Conservation (phyloP, 23 tunicate genomes). For the Trididemnum clinides region DNA sequence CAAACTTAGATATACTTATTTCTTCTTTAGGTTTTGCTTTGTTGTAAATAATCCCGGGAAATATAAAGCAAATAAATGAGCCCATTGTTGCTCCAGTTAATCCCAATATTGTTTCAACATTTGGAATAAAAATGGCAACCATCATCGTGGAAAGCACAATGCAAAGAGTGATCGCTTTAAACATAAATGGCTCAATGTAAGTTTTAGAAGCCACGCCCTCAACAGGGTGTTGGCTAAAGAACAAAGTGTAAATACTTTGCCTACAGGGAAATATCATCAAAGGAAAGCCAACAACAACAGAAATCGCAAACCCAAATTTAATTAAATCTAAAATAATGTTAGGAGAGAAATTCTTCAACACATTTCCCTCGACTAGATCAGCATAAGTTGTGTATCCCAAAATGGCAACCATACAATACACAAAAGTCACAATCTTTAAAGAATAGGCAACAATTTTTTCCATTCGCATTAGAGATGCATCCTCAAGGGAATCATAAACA, state of each 20-base stretch:
- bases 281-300: slow-evolving; percentile 98
- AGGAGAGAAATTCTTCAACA: slow-evolving; percentile 72
- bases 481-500: slow-evolving; percentile 87
- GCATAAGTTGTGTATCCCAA: slow-evolving; percentile 77
- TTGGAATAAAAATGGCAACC: slow-evolving; percentile 86
- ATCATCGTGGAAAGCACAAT: slow-evolving; percentile 87
- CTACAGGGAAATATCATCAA: slow-evolving; percentile 95
- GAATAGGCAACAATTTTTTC: slow-evolving; percentile 69
- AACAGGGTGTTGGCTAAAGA: slow-evolving; percentile 72
- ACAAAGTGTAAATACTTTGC: slow-evolving; percentile 87
- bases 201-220: slow-evolving; percentile 81
- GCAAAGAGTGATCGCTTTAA: slow-evolving; percentile 82
- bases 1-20: slow-evolving; percentile 63
- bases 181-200: slow-evolving; percentile 89
- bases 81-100: slow-evolving; percentile 99
- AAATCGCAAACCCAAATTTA: slow-evolving; percentile 89
- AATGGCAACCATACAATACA: slow-evolving; percentile 77
- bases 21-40: slow-evolving; percentile 71
- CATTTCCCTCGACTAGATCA: slow-evolving; percentile 77
- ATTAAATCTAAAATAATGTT: slow-evolving; percentile 62
- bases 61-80: slow-evolving; percentile 90
- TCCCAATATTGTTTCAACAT: slow-evolving; percentile 92
- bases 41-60: slow-evolving; percentile 78
- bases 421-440: slow-evolving; percentile 78
- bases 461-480: slow-evolving; percentile 72